Conservation (phyloP, 2,888 invertebrate species). For the Zhengitettix transpicula region DNA sequence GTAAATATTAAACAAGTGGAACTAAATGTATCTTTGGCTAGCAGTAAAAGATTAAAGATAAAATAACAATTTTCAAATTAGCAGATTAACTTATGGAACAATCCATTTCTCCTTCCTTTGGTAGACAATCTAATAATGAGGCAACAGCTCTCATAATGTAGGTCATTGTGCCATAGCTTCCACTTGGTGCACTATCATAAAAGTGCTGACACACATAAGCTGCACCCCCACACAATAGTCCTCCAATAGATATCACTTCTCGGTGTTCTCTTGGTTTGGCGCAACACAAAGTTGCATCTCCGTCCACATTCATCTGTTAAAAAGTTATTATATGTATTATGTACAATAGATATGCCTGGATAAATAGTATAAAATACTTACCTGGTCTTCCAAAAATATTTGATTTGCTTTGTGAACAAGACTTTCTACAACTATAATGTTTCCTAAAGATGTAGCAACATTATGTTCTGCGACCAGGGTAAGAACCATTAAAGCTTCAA, state of each 20-base stretch:
- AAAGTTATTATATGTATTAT: slow-evolving; percentile 12
- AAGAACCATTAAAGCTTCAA: slow-evolving; percentile 93
- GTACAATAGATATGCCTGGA: not conserved
- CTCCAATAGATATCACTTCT: slow-evolving; percentile 40
- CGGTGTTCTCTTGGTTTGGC: slow-evolving; percentile 53
- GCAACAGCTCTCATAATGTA: slow-evolving; percentile 80
- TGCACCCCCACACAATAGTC: slow-evolving; percentile 74
- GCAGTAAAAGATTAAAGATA: too few relatives aligned
- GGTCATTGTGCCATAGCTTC: slow-evolving; percentile 94
- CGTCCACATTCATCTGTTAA: slow-evolving; percentile 61
- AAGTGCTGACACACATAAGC: slow-evolving; percentile 93
- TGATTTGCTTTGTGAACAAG: slow-evolving; percentile 88
- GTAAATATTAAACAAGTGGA: too few relatives aligned
- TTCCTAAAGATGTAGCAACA: slow-evolving; percentile 57
- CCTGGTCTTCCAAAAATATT: slow-evolving; percentile 91
- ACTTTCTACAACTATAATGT: slow-evolving; percentile 72
- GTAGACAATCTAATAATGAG: slow-evolving; percentile 52
- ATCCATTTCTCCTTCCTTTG: slow-evolving; percentile 61
- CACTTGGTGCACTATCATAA: slow-evolving; percentile 96
- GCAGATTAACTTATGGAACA: slow-evolving; percentile 36
- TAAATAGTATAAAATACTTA: slow-evolving; percentile 22
- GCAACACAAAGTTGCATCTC: slow-evolving; percentile 88
- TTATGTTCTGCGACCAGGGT: slow-evolving; percentile 81
- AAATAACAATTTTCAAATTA: too few relatives aligned
- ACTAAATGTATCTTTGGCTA: too few relatives aligned